Base-by-base conservation (phyloP, 2,888 invertebrate species). In the Limnephilus rhombicus region DNA sequence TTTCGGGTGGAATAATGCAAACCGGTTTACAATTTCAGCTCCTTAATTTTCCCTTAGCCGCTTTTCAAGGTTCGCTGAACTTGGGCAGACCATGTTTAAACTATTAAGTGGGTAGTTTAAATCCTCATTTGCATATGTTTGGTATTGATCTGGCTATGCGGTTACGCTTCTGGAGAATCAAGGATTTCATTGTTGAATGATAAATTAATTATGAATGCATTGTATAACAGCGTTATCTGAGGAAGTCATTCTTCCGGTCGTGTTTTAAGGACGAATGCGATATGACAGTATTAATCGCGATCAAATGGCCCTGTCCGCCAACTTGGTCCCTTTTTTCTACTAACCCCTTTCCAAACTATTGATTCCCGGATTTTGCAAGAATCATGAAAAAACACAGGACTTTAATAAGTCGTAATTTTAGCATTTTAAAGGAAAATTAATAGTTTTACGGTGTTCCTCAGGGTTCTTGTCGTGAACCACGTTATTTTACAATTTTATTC, bases 231-330 rank as follows among this genome's bases (percentile, higher is more conserved):
- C 11, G n/a, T 53, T 45, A 86, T 86, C 86, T 86, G 86, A 86
- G 86, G 86, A 86, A 86, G 45, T 49, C 45, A 85, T 85, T 85
- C 41, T 85, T 85, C 85, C 85, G 85, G 85, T 41, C 24, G 31
- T 18, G 18, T 18, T 37, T 68, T 68, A 7, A 68, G 24, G 24
- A n/a, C 68, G 18, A 68, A 68, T 53, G 53, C 18, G 53, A 53
- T 68, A 68, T n/a, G 68, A 24, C 24, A n/a, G 9, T 4, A 68
- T 68, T 9, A 53, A 53, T 53, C 15, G 18, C 15, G 53, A 53
- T 53, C 53, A 68, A 68, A 24, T 24, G 13, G 18, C 3, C 18
- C 5, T 5, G 18, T 18, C 24, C 24, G 68, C 68, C 24, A 68
- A 9, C 2, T 68, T 24, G 2, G 53, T 68, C 3, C 15, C 49